Percentiles rank a stretch among this genome's conserved stretches.
Conservation (phyloP, 2,888 invertebrate species). For the Pyrocoelia pectoralis region DNA sequence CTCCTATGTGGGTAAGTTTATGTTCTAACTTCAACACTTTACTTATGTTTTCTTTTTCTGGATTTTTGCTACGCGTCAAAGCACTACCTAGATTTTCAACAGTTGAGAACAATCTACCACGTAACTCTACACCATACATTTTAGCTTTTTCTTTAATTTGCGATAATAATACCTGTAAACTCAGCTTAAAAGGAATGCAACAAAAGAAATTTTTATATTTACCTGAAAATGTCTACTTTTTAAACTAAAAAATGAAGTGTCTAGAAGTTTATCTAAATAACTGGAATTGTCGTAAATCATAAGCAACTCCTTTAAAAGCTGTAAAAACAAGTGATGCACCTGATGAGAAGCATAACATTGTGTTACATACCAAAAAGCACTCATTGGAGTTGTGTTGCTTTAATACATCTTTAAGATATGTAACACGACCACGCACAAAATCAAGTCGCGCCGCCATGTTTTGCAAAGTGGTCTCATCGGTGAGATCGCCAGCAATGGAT, state of each 20-base stretch:
- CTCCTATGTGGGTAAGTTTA: conserved; percentile 53
- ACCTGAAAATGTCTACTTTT: conserved; percentile 73
- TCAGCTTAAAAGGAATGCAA: no score
- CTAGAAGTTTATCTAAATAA: conserved; percentile 84
- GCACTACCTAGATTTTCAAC: conserved; percentile 46
- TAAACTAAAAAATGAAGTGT: conserved; percentile 78
- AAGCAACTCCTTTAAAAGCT: conserved; percentile 80
- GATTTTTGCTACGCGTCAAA: conserved; percentile 46
- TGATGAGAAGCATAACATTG: no score
- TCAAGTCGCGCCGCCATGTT: conserved; percentile 73
- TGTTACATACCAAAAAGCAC: conserved; percentile 9
- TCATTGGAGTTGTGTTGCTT: conserved; percentile 15
- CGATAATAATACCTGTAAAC: conserved; percentile 70
- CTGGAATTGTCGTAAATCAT: conserved; percentile 87
- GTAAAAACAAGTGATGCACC: no score
- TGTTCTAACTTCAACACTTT: conserved; percentile 57
- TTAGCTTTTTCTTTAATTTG: conserved; percentile 79
- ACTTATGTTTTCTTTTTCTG: conserved; percentile 57
- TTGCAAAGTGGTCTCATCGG: conserved; percentile 60
- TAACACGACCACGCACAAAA: conserved; percentile 55
- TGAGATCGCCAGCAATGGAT: conserved; percentile 64
- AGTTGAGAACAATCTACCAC: conserved; percentile 53
- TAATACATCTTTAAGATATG: conserved; percentile 63
- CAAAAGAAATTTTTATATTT: conserved; percentile 50
- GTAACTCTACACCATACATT: conserved; percentile 76